These are phyloP conservation scores for Hylyphantes graminicola DNA, from an alignment of 1,140 invertebrate species.

Conservation along the genomic window DNA sequence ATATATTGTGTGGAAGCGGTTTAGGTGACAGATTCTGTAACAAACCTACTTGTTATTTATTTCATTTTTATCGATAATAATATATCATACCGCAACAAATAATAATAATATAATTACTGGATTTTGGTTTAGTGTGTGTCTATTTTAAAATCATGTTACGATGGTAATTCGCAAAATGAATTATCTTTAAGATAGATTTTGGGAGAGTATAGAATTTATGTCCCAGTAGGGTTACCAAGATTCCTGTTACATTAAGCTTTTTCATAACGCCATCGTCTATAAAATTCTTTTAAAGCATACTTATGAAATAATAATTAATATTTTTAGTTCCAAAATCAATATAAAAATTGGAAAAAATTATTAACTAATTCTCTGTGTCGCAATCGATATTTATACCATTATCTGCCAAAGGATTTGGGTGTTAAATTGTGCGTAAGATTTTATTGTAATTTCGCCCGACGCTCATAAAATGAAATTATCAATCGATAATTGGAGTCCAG, in stretches of 20 bases:
- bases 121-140: no score
- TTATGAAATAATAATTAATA: constrained; percentile 57
- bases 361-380: not conserved
- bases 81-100: no score
- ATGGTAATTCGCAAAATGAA: no score
- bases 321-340: constrained; percentile 55
- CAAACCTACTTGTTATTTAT: no score
- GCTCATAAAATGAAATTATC: constrained; percentile 48
- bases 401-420: constrained; percentile 28
- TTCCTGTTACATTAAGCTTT: not conserved
- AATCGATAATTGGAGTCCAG: constrained; percentile 19
- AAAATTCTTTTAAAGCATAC: constrained; percentile 37
- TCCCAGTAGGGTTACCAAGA: no score
- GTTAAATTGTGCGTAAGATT: constrained; percentile 52
- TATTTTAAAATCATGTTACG: no score
- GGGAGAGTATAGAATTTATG: no score
- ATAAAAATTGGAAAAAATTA: constrained; percentile 36
- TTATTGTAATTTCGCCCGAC: constrained; percentile 29
- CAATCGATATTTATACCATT: constrained; percentile 36
- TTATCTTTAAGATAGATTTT: no score
- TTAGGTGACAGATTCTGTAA: no score
- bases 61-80: no score
- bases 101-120: no score
- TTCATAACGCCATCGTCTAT: constrained; percentile 21
- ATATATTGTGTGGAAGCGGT: no score